Base-by-base conservation (phyloP, 2,113 vertebrate genomes). In the Procavia capensis region DNA sequence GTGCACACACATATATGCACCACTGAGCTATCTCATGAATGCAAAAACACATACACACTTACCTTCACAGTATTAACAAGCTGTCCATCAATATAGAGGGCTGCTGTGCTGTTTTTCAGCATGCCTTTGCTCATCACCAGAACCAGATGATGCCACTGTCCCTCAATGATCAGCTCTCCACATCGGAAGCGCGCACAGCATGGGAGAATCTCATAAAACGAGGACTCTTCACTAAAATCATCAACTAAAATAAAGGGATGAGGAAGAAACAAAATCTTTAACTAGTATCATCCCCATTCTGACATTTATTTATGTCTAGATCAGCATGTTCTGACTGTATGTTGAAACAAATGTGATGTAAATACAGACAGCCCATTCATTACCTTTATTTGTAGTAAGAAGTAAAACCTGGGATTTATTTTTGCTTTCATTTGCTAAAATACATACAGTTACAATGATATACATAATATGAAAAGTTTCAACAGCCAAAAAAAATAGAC, bases 81-180 rank as follows among this genome's bases (percentile, higher is more conserved):
- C 96, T 99, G 99, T 3, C 99, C 99, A 20, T 99, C 99, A 0
- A 99, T 97, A 95, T 99, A 99, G 1, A 99, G 99, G 0, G 99
- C 98, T 54, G 99, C 99, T 45, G 99, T 99, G 96, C 99, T 99
- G 98, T 99, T 99, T 98, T 99, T 99, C 61, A 99, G 97, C 99
- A 99, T 99, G 98, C 99, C 99, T 98, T 99, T 99, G 97, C 99
- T 99, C 99, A 99, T 99, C 75, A 99, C 99, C 97, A 99, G 97
- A 97, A 99, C 98, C 79, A 99, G 98, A 97, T 99, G 99, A 98
- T 99, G 99, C 99, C 99, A 99, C 97, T 99, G 99, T 63, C 99
- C 99, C 98, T 99, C 99, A 6, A 98, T 97, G 57, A 99, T 99
- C 93, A 99, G 99, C 83, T 99, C 99, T 45, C 99, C 98, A 2